phyloP scores from a whole-genome alignment of 2,888 invertebrate genomes.

The Nezara viridula region DNA sequence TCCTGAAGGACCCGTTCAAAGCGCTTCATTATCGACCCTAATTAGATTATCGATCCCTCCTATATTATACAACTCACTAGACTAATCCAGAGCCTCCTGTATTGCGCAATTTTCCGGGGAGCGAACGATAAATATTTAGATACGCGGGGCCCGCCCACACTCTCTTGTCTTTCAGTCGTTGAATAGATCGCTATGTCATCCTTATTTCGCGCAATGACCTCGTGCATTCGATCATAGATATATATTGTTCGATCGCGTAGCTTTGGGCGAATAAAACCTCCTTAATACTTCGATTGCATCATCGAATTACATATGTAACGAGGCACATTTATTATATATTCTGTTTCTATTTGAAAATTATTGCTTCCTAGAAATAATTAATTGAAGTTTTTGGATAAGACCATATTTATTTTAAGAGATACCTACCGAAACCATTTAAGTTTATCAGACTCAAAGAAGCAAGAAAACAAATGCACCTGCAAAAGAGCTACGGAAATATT shows the following conservation, averaged over 20 bases:
- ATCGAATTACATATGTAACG: neutral
- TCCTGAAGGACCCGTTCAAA: neutral
- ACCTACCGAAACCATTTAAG: no score
- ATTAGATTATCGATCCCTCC: constrained; percentile 37
- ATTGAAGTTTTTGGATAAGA: no score
- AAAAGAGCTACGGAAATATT: no score
- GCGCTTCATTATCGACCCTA: neutral
- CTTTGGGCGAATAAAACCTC: neutral
- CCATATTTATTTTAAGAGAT: no score
- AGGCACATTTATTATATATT: neutral
- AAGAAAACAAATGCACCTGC: no score
- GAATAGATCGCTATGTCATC: neutral
- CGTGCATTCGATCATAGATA: constrained; percentile 10
- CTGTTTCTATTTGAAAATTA: neutral
- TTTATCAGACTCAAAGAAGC: no score
- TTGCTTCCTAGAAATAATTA: neutral
- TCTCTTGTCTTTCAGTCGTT: neutral
- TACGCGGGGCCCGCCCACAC: neutral
- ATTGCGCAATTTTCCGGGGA: neutral
- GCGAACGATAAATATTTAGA: neutral
- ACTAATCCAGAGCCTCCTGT: neutral
- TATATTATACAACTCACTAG: neutral
- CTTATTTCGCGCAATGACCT: constrained; percentile 38
- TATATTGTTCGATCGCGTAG: neutral
- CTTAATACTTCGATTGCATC: neutral